These are phyloP conservation scores for Pantherophis guttatus DNA, from an alignment of 2,113 vertebrate species.

Conservation along the genomic window DNA sequence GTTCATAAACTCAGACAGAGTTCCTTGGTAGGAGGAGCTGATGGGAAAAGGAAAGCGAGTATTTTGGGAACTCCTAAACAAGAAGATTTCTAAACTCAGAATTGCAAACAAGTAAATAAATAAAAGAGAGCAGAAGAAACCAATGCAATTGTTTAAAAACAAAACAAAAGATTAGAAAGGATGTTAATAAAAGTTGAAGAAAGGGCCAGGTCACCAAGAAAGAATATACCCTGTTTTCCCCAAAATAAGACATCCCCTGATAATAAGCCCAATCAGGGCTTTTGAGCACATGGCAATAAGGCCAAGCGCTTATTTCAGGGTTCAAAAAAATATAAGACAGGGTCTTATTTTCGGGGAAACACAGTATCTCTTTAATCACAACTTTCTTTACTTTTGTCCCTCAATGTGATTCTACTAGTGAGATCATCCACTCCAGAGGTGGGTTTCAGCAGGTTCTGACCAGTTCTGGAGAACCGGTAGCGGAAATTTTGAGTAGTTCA, in stretches of 20 bases:
- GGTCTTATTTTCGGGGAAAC: too few relatives aligned
- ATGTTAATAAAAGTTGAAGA: not conserved
- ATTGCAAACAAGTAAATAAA: not conserved
- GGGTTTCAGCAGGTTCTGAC: too few relatives aligned
- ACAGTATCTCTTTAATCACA: not conserved
- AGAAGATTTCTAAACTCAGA: not conserved
- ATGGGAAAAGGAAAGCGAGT: not conserved
- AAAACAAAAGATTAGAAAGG: not conserved
- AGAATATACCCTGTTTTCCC: not conserved
- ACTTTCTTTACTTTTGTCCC: not conserved
- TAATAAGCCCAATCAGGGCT: too few relatives aligned
- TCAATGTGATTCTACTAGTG: not conserved
- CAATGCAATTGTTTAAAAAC: not conserved
- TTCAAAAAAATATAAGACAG: too few relatives aligned
- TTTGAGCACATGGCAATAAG: too few relatives aligned
- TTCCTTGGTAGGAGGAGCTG: not conserved
- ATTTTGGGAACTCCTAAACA: not conserved
- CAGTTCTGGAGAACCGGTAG: too few relatives aligned
- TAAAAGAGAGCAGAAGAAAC: not conserved
- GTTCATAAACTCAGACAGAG: not conserved
- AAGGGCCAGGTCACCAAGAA: not conserved
- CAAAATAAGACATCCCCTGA: too few relatives aligned
- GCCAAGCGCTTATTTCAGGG: too few relatives aligned
- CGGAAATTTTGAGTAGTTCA: too few relatives aligned
- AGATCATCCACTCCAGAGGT: not conserved